Percentiles rank a stretch among this genome's conserved stretches.
These are phyloP conservation scores for Setipinna tenuifilis DNA, from an alignment of 2,797 vertebrate species.

Conservation along the genomic window DNA sequence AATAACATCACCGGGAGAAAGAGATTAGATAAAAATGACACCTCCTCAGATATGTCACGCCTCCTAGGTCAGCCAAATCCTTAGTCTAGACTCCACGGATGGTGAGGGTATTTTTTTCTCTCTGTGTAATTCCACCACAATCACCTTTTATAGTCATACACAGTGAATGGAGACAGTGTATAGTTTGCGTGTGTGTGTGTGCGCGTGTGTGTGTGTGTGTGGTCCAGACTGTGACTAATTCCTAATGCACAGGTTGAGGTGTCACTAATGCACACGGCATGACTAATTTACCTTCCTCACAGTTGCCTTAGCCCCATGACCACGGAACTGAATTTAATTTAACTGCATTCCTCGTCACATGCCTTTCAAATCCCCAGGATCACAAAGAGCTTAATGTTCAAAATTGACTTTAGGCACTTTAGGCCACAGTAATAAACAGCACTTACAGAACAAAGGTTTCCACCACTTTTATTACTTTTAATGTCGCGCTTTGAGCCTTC, in stretches of 20 bases:
- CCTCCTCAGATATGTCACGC: neutral
- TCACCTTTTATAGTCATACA: neutral
- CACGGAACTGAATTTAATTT: neutral
- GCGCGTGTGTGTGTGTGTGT: conserved; percentile 10
- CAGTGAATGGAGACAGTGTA: too few relatives aligned
- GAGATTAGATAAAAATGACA: neutral
- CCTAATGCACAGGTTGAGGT: conserved; percentile 1
- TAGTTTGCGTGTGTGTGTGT: neutral
- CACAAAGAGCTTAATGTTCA: neutral
- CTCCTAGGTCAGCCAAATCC: neutral
- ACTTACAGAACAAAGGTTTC: neutral
- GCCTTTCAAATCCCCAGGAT: neutral
- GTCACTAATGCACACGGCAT: conserved; percentile 5
- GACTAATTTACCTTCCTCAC: neutral
- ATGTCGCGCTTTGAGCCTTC: neutral
- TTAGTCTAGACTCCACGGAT: neutral
- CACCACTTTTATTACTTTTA: neutral
- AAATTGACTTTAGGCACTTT: neutral
- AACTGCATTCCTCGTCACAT: neutral
- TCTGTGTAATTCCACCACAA: neutral
- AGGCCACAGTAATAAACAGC: neutral
- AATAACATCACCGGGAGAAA: neutral
- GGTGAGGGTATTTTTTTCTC: neutral
- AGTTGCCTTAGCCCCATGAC: neutral
- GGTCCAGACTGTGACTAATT: conserved; percentile 7